Base-by-base conservation (phyloP, 2,888 invertebrate species). In the Tenthredo scrophulariae region DNA sequence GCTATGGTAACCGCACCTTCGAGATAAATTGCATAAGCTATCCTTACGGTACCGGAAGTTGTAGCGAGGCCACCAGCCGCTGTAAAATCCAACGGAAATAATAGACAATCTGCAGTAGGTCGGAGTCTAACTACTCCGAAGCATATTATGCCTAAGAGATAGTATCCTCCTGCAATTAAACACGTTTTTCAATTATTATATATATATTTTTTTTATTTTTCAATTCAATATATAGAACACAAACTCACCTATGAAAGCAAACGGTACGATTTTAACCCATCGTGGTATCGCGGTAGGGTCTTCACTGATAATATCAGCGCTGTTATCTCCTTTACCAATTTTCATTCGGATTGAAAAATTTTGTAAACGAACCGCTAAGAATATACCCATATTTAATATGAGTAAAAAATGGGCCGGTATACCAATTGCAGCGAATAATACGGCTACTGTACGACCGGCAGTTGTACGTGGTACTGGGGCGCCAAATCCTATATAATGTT, bases 61-160 rank as follows among this genome's bases (percentile, higher is more conserved):
- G 93, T 94, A 9, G 96, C 96, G 46, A 96, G 95, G 2, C 96
- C 96, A 0, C 96, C 96, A 0, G 95, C 95, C 0, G 96, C 96
- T 7, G 96, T 96, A 89, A 97, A 96, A 90, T 96, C 96, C 86
- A 96, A 89, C 0, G 96, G 96, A 89, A 96, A 97, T 93, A 96
- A 94, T 29, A 95, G 90, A 86, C 95, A 93, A 72, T 96, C 95
- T 3, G 95, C 91, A 0, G 94, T 90, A 2, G 93, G 91, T 85
- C 94, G 93, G 9, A 93, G 91, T 75, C 96, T 93, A 2, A 94
- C 93, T 22, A 95, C 93, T 1, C 96, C 96, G 88, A 96, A 96
- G 29, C 94, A 91, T 0, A 95, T 87, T 72, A 95, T 94, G 0
- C 96, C 96, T 58, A 94, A 86, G 2, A 94, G 77, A 91, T 96